Evolutionary conservation across 1,140 invertebrate species (phyloP).

Genomic region (Pomacea maculata): DNA sequence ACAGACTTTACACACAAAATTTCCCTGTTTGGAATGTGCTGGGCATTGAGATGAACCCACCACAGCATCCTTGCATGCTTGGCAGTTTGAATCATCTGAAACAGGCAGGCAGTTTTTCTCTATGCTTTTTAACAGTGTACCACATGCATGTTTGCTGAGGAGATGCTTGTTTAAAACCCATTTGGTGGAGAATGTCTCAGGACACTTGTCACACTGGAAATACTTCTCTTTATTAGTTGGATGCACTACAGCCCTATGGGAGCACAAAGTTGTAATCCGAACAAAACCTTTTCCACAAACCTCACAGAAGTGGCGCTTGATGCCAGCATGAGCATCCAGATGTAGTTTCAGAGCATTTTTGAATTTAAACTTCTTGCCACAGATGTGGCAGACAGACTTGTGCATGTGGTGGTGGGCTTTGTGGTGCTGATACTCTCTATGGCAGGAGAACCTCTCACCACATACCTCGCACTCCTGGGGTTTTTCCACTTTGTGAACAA

Average conservation of each 20-base stretch:
- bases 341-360: conserved; percentile 12
- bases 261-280: conserved; percentile 8
- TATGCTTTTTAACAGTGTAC: neutral
- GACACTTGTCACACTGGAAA: conserved; percentile 15
- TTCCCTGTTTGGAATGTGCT: neutral
- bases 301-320: conserved; percentile 19
- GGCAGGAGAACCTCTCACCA: conserved; percentile 9
- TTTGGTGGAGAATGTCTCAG: neutral
- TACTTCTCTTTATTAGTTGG: neutral
- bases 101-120: too few species aligned
- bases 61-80: too few species aligned
- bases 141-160: conserved; percentile 3
- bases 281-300: conserved; percentile 17
- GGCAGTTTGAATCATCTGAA: too few species aligned
- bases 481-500: conserved; percentile 6
- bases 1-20: neutral
- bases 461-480: conserved; percentile 10
- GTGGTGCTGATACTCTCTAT: conserved; percentile 8
- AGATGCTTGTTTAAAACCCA: conserved; percentile 5
- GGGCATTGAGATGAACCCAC: neutral
- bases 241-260: conserved; percentile 4
- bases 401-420: neutral
- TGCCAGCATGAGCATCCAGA: conserved; percentile 16
- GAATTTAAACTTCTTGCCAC: conserved; percentile 18
- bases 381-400: conserved; percentile 14